These are phyloP conservation scores for Cinclus cinclus DNA, from an alignment of 2,113 vertebrate genomes.

Conservation along the genomic window DNA sequence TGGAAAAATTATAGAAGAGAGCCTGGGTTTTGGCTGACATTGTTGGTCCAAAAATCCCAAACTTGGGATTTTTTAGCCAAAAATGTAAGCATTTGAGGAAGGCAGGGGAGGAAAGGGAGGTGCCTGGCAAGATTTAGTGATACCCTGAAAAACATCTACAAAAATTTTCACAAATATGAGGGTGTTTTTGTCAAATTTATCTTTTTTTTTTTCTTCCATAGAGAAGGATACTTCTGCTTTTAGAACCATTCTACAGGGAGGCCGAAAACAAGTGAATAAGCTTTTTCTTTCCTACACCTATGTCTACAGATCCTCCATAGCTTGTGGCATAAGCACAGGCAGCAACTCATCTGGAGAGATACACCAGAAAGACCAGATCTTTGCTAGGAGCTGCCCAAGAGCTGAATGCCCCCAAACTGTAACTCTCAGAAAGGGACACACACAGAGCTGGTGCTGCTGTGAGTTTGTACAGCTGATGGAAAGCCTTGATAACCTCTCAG, in stretches of 20 bases:
- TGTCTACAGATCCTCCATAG: not conserved
- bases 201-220: not conserved
- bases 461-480: conserved; percentile 46
- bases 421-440: not conserved
- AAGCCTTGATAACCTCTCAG: not conserved
- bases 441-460: not conserved
- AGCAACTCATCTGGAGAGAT: not conserved
- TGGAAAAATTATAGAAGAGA: conserved; percentile 36
- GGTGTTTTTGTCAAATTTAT: not conserved
- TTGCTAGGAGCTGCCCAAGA: not conserved
- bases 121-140: not conserved
- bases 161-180: not conserved
- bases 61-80: conserved; percentile 26
- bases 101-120: not conserved
- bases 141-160: not conserved
- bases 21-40: conserved; percentile 22
- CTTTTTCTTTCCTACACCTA: not conserved
- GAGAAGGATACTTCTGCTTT: not conserved
- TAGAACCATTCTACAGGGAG: not conserved
- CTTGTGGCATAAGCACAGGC: not conserved
- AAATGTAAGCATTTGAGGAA: conserved; percentile 23
- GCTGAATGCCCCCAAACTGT: not conserved
- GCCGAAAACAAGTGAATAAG: not conserved
- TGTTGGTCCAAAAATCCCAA: conserved; percentile 15
- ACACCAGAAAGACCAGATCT: not conserved